A percentile compares a stretch with the other conserved stretches of the same genome.
Evolutionary conservation across 2,113 vertebrate species (phyloP).

Genomic region (Hyaena hyaena): DNA sequence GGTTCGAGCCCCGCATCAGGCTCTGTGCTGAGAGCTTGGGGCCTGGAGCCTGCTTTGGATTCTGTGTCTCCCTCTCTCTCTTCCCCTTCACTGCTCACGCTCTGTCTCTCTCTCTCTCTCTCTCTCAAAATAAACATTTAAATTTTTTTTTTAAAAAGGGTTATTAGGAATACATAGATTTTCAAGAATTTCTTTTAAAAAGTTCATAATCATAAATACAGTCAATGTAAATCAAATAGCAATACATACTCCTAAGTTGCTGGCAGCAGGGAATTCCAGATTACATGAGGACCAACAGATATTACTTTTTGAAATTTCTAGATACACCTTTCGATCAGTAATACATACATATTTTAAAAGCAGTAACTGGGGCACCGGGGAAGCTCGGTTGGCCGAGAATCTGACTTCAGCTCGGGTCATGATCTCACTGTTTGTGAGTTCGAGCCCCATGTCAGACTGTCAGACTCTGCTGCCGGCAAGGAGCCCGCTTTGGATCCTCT

Average conservation of each 20-base stretch:
- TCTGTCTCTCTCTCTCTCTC: too few relatives aligned
- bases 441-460: too few relatives aligned
- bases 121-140: too few relatives aligned
- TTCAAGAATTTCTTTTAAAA: neutral
- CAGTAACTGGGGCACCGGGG: neutral
- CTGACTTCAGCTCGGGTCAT: too few relatives aligned
- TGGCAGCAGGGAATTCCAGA: neutral
- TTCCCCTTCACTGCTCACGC: too few relatives aligned
- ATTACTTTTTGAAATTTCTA: neutral
- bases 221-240: neutral
- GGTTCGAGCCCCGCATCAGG: too few relatives aligned
- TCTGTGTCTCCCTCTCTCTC: too few relatives aligned
- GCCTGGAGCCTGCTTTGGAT: too few relatives aligned
- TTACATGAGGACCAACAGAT: neutral
- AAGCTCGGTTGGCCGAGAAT: neutral
- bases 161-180: constrained; percentile 1
- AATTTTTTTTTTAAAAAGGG: neutral
- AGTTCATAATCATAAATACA: neutral
- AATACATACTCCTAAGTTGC: neutral
- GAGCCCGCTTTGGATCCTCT: neutral
- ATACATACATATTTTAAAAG: neutral
- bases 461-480: too few relatives aligned
- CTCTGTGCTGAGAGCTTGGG: too few relatives aligned
- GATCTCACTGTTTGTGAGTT: too few relatives aligned
- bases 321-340: neutral